These are phyloP conservation scores for Glaucidium brasilianum DNA, from an alignment of 2,113 vertebrate species.

Conservation along the genomic window DNA sequence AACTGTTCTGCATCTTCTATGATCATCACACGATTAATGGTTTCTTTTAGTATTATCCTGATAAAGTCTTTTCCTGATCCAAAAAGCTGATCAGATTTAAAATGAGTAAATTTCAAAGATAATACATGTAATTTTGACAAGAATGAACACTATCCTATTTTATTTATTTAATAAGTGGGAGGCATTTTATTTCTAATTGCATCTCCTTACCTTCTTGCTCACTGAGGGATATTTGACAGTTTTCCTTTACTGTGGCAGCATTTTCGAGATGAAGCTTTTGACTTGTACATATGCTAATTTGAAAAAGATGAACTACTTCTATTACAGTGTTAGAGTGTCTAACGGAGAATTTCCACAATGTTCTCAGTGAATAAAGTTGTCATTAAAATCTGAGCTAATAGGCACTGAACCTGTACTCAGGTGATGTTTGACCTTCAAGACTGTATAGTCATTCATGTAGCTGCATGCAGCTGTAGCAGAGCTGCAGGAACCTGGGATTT, in stretches of 20 bases:
- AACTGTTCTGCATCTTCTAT: neutral
- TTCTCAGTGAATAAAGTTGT: neutral
- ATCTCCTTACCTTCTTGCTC: neutral
- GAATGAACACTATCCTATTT: neutral
- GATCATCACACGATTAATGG: neutral
- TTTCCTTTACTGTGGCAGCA: neutral
- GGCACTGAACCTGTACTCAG: neutral
- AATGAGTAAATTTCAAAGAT: neutral
- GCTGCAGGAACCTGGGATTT: rapidly evolving
- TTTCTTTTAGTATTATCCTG: neutral
- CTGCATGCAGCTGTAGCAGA: neutral
- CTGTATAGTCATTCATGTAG: neutral
- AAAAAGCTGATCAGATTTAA: neutral
- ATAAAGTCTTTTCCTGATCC: neutral
- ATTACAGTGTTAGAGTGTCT: neutral
- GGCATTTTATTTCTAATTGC: neutral
- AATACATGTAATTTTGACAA: neutral
- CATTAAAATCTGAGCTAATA: slow-evolving; percentile 1
- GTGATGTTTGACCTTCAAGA: slow-evolving; percentile 22
- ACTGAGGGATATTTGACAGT: neutral
- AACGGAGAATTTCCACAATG: neutral
- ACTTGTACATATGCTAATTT: neutral
- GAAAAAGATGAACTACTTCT: neutral
- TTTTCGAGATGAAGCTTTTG: neutral
- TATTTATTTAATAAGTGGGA: neutral